These are phyloP conservation scores for Meliscaeva auricollis DNA, from an alignment of 2,888 invertebrate species.

Conservation along the genomic window DNA sequence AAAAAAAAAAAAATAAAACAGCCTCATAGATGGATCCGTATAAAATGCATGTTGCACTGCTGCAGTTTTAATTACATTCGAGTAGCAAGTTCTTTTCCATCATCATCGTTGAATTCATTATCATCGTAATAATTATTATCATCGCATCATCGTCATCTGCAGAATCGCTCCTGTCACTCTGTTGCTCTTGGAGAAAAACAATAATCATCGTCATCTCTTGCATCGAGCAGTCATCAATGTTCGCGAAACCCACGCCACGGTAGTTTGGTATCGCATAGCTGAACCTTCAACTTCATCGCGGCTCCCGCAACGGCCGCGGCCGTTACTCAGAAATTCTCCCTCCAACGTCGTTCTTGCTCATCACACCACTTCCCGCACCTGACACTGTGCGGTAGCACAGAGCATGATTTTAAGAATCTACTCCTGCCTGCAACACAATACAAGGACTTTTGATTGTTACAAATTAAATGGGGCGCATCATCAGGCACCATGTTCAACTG, in stretches of 20 bases:
- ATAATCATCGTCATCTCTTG: slow-evolving; percentile 46
- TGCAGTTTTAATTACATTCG: slow-evolving; percentile 73
- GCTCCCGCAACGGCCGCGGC: background rate
- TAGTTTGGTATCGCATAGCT: background rate
- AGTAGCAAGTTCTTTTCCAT: slow-evolving; percentile 57
- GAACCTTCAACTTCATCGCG: background rate
- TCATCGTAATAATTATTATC: slow-evolving; percentile 34
- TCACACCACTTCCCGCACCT: background rate
- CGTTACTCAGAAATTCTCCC: background rate
- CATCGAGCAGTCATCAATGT: slow-evolving; percentile 33
- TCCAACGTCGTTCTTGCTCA: no score
- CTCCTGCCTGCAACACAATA: slow-evolving; percentile 45
- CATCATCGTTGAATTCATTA: slow-evolving; percentile 39
- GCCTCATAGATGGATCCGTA: background rate
- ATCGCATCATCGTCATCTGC: slow-evolving; percentile 27
- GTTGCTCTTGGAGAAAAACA: slow-evolving; percentile 36
- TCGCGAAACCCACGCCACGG: slow-evolving; percentile 16
- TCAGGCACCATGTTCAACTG: slow-evolving; percentile 61
- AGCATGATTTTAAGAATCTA: slow-evolving; percentile 33
- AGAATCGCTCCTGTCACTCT: slow-evolving; percentile 24
- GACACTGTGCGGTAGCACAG: slow-evolving; percentile 3
- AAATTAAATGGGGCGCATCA: slow-evolving; percentile 70
- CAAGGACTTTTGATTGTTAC: slow-evolving; percentile 71
- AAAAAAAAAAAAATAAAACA: background rate
- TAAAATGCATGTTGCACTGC: slow-evolving; percentile 30